Conservation (phyloP, 2,888 invertebrate species). For the Drosophila anomelani region DNA sequence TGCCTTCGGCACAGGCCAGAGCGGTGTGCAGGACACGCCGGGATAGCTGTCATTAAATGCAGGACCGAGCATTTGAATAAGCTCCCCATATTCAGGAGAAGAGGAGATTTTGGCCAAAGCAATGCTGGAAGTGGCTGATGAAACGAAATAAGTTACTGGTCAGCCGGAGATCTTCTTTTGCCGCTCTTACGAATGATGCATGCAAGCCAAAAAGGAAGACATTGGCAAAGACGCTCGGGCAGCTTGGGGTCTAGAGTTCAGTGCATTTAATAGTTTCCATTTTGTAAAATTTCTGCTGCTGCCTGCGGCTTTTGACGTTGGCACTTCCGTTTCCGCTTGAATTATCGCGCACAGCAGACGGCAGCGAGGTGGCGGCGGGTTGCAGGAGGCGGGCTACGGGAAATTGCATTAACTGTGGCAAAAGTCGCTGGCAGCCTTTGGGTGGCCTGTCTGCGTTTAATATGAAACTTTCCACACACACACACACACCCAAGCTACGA, state of each 20-base stretch:
- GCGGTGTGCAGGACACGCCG: constrained; percentile 22
- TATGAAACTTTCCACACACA: constrained; percentile 74
- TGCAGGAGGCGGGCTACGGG: constrained; percentile 47
- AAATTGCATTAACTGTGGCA: constrained; percentile 78
- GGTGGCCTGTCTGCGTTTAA: constrained; percentile 73
- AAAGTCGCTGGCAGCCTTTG: constrained; percentile 62
- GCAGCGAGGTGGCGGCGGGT: constrained; percentile 7
- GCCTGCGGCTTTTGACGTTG: constrained; percentile 71
- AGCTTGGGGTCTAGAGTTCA: constrained; percentile 52
- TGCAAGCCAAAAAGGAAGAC: constrained; percentile 6
- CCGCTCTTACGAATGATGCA: constrained; percentile 10
- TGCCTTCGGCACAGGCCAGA: constrained; percentile 43
- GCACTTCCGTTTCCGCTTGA: constrained; percentile 80
- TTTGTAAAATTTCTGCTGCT: constrained; percentile 65
- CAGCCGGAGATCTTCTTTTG: constrained; percentile 9
- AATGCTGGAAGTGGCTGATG: constrained; percentile 11
- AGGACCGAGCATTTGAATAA: constrained; percentile 71
- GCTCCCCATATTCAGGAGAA: constrained; percentile 7
- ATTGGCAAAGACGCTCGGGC: constrained; percentile 13
- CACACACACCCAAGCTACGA: constrained; percentile 44
- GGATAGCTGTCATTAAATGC: constrained; percentile 74
- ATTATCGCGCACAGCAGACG: constrained; percentile 73
- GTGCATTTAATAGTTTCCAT: constrained; percentile 80
- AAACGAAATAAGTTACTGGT: constrained; percentile 15
- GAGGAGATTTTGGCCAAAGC: not conserved